Conservation (phyloP, 2,113 vertebrate genomes). For the Serilophus lunatus region DNA sequence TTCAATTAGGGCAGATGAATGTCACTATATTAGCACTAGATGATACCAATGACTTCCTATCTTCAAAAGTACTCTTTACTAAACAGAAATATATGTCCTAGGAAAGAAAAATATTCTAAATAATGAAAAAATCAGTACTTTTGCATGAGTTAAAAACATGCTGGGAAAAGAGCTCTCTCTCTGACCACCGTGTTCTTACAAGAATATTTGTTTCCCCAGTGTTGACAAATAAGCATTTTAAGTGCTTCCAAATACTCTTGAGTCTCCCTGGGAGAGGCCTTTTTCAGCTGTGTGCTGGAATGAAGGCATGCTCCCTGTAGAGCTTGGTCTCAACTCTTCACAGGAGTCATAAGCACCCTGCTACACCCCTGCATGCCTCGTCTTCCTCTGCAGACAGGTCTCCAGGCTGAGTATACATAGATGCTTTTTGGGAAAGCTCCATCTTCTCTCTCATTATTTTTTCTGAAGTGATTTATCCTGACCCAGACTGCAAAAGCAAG, state of each 20-base stretch:
- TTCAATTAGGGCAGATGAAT: not conserved
- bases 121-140: not conserved
- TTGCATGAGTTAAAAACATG: not conserved
- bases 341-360: not conserved
- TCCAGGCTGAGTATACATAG: not conserved
- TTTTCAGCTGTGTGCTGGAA: not conserved
- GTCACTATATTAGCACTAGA: not conserved
- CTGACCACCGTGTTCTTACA: not conserved
- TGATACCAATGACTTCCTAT: not conserved
- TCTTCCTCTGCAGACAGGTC: not conserved
- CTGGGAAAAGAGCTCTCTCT: not conserved
- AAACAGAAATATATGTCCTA: not conserved
- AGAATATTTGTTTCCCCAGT: not conserved
- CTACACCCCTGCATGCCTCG: not conserved
- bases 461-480: not conserved
- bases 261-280: not conserved
- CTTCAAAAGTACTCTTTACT: not conserved
- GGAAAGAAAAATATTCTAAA: not conserved
- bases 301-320: not conserved
- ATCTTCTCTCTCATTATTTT: not conserved
- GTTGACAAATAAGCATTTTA: not conserved
- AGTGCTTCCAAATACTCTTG: not conserved
- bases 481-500: not conserved
- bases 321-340: rapidly evolving
- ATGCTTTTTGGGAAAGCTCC: not conserved